A percentile compares a stretch with the other conserved stretches of the same genome.
phyloP scores from a whole-genome alignment of 2,113 vertebrate genomes.

The Strigops habroptila region DNA sequence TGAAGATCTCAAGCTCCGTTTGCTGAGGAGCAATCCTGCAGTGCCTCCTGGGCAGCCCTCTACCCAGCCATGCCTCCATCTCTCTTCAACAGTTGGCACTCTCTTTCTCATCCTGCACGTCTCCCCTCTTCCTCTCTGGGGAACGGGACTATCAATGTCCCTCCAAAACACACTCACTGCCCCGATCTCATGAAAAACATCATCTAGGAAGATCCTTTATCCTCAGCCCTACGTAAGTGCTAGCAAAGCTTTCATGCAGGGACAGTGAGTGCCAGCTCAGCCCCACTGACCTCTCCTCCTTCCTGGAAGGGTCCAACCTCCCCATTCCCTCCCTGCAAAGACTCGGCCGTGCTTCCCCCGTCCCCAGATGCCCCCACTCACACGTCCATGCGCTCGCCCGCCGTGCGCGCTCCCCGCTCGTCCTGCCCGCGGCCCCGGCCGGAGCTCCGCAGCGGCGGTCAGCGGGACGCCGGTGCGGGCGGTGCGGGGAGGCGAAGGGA shows the following conservation, averaged over 20 bases:
- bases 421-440: background rate
- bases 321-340: background rate
- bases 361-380: background rate
- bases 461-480: background rate
- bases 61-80: background rate
- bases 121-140: no score
- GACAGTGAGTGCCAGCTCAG: background rate
- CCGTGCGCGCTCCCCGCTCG: background rate
- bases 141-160: rapidly evolving
- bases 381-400: background rate
- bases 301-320: background rate
- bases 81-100: background rate
- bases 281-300: background rate
- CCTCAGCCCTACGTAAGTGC: background rate
- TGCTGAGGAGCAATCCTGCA: background rate
- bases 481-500: background rate
- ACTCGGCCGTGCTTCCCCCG: background rate
- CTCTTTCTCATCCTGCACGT: background rate
- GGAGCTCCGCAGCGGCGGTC: background rate
- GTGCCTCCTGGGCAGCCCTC: background rate
- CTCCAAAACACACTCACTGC: background rate
- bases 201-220: background rate
- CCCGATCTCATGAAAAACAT: background rate
- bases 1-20: background rate
- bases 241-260: no score